Evolutionary conservation across 2,888 invertebrate species (phyloP).

Genomic region (Doris montereyensis): DNA sequence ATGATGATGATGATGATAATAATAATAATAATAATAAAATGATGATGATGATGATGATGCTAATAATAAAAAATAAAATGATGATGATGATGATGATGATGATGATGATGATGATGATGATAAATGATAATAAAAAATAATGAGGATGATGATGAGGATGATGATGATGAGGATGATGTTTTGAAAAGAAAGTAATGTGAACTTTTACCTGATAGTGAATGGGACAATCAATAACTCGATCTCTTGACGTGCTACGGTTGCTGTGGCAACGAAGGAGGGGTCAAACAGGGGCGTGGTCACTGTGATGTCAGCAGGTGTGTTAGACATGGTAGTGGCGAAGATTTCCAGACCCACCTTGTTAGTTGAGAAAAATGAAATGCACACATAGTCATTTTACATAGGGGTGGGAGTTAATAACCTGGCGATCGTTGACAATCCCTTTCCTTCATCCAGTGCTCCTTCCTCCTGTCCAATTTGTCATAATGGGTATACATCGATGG

Average conservation of each 20-base stretch:
- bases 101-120: no score
- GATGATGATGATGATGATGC: not conserved
- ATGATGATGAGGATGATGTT: not conserved
- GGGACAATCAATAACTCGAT: slow-evolving; percentile 46
- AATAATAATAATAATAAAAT: no score
- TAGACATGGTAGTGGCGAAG: slow-evolving; percentile 52
- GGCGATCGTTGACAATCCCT: not conserved
- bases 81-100: not conserved
- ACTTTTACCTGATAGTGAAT: slow-evolving; percentile 37
- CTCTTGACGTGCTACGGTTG: slow-evolving; percentile 45
- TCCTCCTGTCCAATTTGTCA: not conserved
- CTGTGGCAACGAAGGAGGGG: slow-evolving; percentile 28
- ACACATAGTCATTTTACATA: not conserved
- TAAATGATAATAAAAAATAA: no score
- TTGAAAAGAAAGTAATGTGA: no score
- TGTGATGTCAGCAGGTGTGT: slow-evolving; percentile 47
- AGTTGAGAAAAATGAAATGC: not conserved
- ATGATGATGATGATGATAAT: slow-evolving; percentile 7
- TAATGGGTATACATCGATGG: not conserved
- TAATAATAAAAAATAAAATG: not conserved
- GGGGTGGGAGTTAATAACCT: not conserved
- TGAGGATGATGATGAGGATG: not conserved
- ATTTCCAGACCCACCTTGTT: slow-evolving; percentile 45
- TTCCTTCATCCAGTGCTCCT: not conserved
- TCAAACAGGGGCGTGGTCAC: slow-evolving; percentile 48